Percentiles rank a stretch among this genome's conserved stretches.
phyloP scores from a whole-genome alignment of 2,113 vertebrate species.

The Peucedramus taeniatus region DNA sequence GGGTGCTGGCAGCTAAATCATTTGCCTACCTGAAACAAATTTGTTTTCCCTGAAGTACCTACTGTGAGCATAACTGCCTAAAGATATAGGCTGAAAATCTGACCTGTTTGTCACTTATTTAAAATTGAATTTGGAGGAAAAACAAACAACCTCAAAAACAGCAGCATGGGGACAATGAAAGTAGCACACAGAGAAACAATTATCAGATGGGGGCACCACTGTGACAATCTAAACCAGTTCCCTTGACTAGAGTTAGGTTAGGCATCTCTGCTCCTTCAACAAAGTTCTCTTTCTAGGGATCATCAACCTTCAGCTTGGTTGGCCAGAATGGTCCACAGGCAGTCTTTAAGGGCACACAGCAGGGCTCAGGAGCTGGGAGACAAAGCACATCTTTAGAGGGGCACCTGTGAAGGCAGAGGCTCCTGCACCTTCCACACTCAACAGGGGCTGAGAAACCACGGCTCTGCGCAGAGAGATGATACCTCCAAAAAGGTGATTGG shows the following conservation, averaged over 20 bases:
- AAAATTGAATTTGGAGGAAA: background rate
- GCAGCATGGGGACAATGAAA: background rate
- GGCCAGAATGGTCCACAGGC: background rate
- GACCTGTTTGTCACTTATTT: background rate
- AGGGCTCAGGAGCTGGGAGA: background rate
- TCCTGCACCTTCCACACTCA: background rate
- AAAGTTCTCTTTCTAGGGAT: background rate
- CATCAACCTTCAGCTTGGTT: background rate
- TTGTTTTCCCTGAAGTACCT: background rate
- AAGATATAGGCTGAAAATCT: background rate
- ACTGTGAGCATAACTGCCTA: background rate
- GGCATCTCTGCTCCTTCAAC: background rate
- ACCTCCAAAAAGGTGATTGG: constrained; percentile 49
- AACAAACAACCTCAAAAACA: background rate
- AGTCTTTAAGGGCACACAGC: background rate
- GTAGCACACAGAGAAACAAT: background rate
- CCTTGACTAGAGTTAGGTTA: background rate
- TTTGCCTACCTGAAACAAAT: background rate
- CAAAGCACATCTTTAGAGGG: background rate
- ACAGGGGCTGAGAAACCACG: background rate
- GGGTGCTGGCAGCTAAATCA: background rate
- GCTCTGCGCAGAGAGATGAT: constrained; percentile 36
- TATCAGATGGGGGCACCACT: background rate
- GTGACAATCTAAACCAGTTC: background rate
- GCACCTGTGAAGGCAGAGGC: background rate